Percentiles rank a stretch among this genome's conserved stretches.
phyloP scores from a whole-genome alignment of 2,113 vertebrate genomes.

The Seriola quinqueradiata region DNA sequence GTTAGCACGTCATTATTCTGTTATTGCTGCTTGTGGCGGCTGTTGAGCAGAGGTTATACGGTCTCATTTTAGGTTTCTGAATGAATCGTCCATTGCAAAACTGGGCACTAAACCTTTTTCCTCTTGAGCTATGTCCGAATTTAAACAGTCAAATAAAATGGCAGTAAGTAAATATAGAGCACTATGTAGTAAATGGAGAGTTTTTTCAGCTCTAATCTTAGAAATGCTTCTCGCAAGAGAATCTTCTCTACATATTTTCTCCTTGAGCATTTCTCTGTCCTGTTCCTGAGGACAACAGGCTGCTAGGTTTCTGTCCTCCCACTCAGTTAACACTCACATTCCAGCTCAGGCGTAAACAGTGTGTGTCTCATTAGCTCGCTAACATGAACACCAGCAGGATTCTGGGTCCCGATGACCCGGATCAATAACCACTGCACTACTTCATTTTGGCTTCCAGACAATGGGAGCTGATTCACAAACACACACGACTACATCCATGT shows the following conservation, averaged over 20 bases:
- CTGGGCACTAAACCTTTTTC: background rate
- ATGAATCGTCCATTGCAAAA: background rate
- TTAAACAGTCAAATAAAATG: background rate
- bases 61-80: too few relatives aligned
- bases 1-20: background rate
- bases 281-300: constrained; percentile 13
- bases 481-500: background rate
- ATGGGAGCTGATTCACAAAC: constrained; percentile 12
- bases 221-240: background rate
- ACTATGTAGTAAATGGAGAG: background rate
- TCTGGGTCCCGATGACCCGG: constrained; percentile 3
- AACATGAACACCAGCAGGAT: constrained; percentile 40
- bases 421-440: constrained; percentile 50
- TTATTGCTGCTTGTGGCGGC: background rate
- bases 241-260: background rate
- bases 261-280: background rate
- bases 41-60: background rate
- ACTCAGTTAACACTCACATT: constrained; percentile 40
- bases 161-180: background rate
- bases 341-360: constrained; percentile 22
- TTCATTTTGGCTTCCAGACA: constrained; percentile 32
- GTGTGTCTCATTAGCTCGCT: constrained; percentile 38
- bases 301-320: constrained; percentile 26
- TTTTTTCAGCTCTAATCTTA: background rate
- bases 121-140: background rate